phyloP scores from a whole-genome alignment of 2,888 invertebrate species.

The Diabrotica balteata region DNA sequence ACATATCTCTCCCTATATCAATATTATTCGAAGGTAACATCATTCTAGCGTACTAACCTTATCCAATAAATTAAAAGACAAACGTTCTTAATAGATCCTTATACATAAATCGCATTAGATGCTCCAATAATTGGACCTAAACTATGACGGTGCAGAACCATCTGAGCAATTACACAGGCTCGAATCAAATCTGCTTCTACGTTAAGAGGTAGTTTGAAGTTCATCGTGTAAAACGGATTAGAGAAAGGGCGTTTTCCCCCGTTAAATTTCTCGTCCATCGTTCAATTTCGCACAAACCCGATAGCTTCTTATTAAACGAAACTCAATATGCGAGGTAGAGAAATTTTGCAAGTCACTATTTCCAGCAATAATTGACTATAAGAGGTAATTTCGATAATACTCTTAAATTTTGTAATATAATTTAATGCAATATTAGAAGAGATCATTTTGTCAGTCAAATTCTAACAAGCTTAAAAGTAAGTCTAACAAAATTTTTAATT shows the following conservation, averaged over 20 bases:
- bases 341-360: conserved; percentile 19
- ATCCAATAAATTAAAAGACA: conserved; percentile 12
- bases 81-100: conserved; percentile 7
- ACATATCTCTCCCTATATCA: too few species aligned
- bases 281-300: conserved; percentile 37
- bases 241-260: conserved; percentile 30
- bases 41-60: neutral
- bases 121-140: conserved; percentile 24
- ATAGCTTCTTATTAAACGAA: conserved; percentile 36
- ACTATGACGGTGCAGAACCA: conserved; percentile 24
- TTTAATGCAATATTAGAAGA: too few species aligned
- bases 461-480: too few species aligned
- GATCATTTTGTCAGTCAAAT: too few species aligned
- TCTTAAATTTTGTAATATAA: too few species aligned
- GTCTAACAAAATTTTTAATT: too few species aligned
- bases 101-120: conserved; percentile 16
- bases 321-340: conserved; percentile 31
- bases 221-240: conserved; percentile 39
- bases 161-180: conserved; percentile 34
- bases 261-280: conserved; percentile 35
- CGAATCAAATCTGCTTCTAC: conserved; percentile 33
- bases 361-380: conserved; percentile 12
- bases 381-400: too few species aligned
- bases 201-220: conserved; percentile 32
- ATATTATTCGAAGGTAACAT: too few species aligned